A percentile compares a stretch with the other conserved stretches of the same genome.
phyloP scores from a whole-genome alignment of 2,797 vertebrate species.

The Mus spretus region DNA sequence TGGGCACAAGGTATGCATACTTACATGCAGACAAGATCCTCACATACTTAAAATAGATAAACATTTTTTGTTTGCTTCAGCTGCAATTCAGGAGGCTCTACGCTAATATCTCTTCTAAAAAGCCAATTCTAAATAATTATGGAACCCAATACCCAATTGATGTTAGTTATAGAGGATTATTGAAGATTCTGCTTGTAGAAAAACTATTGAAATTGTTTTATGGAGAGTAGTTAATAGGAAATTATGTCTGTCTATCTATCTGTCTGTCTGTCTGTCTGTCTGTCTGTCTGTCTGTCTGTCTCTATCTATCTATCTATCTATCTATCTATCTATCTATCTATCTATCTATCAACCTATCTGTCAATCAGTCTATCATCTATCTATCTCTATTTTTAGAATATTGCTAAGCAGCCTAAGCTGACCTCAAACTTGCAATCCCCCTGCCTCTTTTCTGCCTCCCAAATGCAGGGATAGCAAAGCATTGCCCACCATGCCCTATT shows the following conservation, averaged over 20 bases:
- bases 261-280: background rate
- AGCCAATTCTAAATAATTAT: background rate
- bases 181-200: background rate
- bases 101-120: background rate
- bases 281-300: background rate
- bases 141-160: background rate
- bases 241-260: background rate
- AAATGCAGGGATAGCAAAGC: background rate
- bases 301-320: background rate
- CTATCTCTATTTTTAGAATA: too few species aligned
- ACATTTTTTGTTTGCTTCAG: background rate
- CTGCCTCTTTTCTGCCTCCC: background rate
- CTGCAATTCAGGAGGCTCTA: background rate
- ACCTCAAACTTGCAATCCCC: background rate
- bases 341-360: background rate
- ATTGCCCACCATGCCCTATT: background rate
- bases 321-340: background rate
- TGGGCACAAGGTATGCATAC: too few species aligned
- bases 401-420: background rate
- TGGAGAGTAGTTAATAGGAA: background rate
- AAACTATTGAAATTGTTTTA: slow-evolving; percentile 14
- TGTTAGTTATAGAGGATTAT: background rate
- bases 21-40: background rate
- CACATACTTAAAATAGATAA: background rate
- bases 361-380: too few species aligned